Percentiles rank a stretch among this genome's conserved stretches.
These are phyloP conservation scores for Mirounga angustirostris DNA, from an alignment of 2,113 vertebrate genomes.

Conservation along the genomic window DNA sequence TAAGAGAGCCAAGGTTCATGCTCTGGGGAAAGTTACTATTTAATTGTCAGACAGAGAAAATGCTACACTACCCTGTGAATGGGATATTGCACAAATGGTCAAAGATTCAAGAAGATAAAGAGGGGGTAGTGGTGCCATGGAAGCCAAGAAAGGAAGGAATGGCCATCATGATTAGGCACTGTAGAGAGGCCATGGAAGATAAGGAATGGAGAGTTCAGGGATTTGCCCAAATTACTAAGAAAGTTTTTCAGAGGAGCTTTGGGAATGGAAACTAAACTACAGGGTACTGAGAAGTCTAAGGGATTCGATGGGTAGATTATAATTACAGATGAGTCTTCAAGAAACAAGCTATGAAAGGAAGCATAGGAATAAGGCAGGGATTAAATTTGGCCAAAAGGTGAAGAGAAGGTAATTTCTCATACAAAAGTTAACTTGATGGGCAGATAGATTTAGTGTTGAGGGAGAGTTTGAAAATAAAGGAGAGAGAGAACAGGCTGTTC, in stretches of 20 bases:
- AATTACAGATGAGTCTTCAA: background rate
- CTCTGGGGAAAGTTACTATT: background rate
- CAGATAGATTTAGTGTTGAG: background rate
- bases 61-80: background rate
- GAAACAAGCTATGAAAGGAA: background rate
- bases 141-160: background rate
- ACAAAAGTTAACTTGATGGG: background rate
- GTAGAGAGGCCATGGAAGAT: background rate
- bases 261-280: background rate
- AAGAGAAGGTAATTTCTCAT: background rate
- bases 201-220: rapidly evolving
- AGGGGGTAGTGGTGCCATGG: rapidly evolving
- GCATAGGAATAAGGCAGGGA: background rate
- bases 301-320: background rate
- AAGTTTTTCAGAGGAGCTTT: background rate
- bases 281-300: background rate
- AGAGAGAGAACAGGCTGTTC: background rate
- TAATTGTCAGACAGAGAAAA: background rate
- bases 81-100: background rate
- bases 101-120: background rate
- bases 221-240: background rate
- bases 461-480: background rate
- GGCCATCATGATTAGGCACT: rapidly evolving
- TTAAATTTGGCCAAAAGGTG: background rate
- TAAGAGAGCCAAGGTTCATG: background rate